phyloP scores from a whole-genome alignment of 92 coral and sea anemone genomes.

The Ricordea florida region DNA sequence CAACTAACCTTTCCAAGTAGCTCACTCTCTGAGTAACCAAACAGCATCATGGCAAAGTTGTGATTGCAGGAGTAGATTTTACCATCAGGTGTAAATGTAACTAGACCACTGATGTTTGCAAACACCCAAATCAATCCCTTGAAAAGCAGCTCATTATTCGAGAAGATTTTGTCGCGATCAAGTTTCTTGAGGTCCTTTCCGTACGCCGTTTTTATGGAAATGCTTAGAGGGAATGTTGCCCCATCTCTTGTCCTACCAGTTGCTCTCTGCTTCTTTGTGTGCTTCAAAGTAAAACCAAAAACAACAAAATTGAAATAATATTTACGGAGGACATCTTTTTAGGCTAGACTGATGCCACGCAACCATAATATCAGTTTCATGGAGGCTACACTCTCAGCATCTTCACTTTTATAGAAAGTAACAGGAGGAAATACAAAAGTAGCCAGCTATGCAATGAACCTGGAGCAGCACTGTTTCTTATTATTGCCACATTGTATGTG shows the following conservation, averaged over 20 bases:
- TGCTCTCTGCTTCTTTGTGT: constrained; percentile 82
- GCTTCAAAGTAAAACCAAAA: constrained; percentile 21
- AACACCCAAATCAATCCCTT: constrained; percentile 91
- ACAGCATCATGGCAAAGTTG: constrained; percentile 88
- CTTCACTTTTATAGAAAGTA: too few species aligned
- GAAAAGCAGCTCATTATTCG: constrained; percentile 56
- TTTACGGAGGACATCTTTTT: background rate
- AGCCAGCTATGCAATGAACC: too few species aligned
- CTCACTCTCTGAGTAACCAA: constrained; percentile 86
- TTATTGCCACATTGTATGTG: too few species aligned
- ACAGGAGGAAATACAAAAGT: too few species aligned
- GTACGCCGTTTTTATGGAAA: constrained; percentile 68
- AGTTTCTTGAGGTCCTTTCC: constrained; percentile 60
- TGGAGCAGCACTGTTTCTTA: too few species aligned
- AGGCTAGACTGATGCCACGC: background rate
- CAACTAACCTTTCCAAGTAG: constrained; percentile 83
- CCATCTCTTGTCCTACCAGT: constrained; percentile 97
- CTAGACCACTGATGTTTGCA: constrained; percentile 92
- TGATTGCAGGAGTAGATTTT: constrained; percentile 81
- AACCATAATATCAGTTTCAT: too few species aligned
- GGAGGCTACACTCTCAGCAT: too few species aligned
- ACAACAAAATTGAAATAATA: background rate
- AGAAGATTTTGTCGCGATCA: constrained; percentile 22
- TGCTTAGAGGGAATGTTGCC: constrained; percentile 88
- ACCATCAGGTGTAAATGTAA: constrained; percentile 84